Evolutionary conservation across 2,797 vertebrate genomes (phyloP), one percentile per base, ranked within the genome.

Genomic region (Micrastur ruficollis): DNA sequence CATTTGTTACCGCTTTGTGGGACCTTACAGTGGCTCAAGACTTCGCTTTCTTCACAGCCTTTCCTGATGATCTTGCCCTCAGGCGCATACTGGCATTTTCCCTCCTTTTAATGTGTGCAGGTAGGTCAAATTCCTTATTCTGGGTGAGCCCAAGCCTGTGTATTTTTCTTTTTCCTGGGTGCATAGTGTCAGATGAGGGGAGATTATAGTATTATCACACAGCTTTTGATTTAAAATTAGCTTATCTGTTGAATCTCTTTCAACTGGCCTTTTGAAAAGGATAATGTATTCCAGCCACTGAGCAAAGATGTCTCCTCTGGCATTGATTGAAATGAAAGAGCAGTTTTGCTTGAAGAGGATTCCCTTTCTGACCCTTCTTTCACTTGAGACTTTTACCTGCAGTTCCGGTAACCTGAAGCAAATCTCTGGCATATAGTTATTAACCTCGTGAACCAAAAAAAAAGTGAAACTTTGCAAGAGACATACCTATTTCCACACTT

Each of bases 211-310:
- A 93, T 96, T 93, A 95, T 68, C 86, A 93, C 84, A 87, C 26
- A 81, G 65, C 42, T 93, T 95, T 75, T 94, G 86, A 96, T 94
- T 91, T 91, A 68, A 82, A 93, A 97, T 96, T 92, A 95, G 61
- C 72, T 82, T 80, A 92, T 72, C 74, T 82, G 55, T 19, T 52
- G 61, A 85, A 92, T 82, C 68, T 65, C 75, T 95, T 94, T 92
- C 81, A 87, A 40, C 56, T 66, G 79, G 89, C 90, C 79, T 97
- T 97, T 94, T 93, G 84, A 92, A 96, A 96, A 95, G 72, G 88
- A 95, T 95, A 95, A 96, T 91, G 83, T 94, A 96, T 94, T 94
- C 93, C 56, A 92, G 44, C 61, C 53, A 93, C 42, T 0, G 5
- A 87, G 78, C 52, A 87, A 89, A 87, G 81, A 87, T 55, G 53